Evolutionary conservation across 2,113 vertebrate genomes (phyloP), one percentile per base, ranked within the genome.

Genomic region (Jacana jacana): DNA sequence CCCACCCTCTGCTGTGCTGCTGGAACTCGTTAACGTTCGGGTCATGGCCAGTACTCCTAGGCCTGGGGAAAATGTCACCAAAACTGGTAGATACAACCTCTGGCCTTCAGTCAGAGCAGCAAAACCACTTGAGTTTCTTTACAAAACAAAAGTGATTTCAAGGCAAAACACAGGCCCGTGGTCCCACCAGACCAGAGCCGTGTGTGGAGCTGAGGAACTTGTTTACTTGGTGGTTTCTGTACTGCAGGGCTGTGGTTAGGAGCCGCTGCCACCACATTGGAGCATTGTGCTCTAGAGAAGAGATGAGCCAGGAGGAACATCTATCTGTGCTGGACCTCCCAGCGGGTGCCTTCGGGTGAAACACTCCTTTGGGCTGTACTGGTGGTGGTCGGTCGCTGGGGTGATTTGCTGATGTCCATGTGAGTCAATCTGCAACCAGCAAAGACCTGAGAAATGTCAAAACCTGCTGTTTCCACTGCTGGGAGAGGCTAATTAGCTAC

Each of bases 351-450:
- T 33, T 28, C 6, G 3, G 54, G 28, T 44, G 22, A 39, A 68
- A 37, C 17, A 4, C 19, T 64, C 63, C 37, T 68, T 58, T 5
- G 28, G 52, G 39, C 72, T 65, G 30, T 69, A 61, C 65, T 48
- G 44, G 28, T 6, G 1, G 30, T 10, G 52, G 7, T 55, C 0
- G 0, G 61, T 76, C 61, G 31, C 58, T 5, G 68, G 11, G 3
- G 13, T 65, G 39, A 49, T 31, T 57, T 42, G 19, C 42, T 58
- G 80, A 51, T 3, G 2, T 19, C 33, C 6, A 8, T 1, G n/a
- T 22, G 19, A 88, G 48, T 4, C 64, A 68, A 72, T 65, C 72
- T 89, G 72, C 68, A 72, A 46, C 44, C 40, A 73, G 58, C 49
- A 55, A 86, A 77, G 58, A 69, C 49, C n/a, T 39, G 16, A 88